phyloP scores from a whole-genome alignment of 2,797 vertebrate species.

The Basileuterus tristriatus region DNA sequence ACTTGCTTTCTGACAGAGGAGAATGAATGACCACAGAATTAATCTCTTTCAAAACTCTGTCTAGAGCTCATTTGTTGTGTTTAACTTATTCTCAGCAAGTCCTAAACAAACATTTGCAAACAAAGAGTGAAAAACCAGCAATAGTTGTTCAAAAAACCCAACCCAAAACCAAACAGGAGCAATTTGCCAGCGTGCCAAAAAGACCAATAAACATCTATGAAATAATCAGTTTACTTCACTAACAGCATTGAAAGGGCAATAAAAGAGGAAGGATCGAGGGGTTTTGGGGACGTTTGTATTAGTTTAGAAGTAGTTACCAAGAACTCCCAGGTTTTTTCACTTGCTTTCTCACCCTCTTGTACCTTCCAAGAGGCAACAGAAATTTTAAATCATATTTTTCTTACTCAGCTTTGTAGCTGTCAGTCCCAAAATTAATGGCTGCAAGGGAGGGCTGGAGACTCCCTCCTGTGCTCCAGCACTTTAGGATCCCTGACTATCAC shows the following conservation, averaged over 20 bases:
- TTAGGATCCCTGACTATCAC: not conserved
- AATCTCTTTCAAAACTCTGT: conserved; percentile 16
- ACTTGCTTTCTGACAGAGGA: not conserved
- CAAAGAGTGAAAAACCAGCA: conserved; percentile 21
- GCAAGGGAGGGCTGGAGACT: not conserved
- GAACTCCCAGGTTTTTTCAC: not conserved
- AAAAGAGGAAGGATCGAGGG: not conserved
- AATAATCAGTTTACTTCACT: not conserved
- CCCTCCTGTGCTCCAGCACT: not conserved
- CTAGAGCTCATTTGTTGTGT: conserved; percentile 35
- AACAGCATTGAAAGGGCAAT: not conserved
- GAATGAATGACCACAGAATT: conserved; percentile 10
- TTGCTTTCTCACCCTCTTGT: not conserved
- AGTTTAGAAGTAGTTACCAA: not conserved
- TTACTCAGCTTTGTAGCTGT: not conserved
- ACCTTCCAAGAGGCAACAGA: not conserved
- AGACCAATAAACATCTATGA: not conserved
- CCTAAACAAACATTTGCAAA: not conserved
- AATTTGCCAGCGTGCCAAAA: not conserved
- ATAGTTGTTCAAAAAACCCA: not conserved
- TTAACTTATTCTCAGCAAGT: conserved; percentile 46
- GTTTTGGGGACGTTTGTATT: not conserved
- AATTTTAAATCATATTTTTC: not conserved
- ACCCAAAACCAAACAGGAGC: not conserved
- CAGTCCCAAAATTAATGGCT: not conserved